Percentiles rank a stretch among this genome's conserved stretches.
Conservation (phyloP, 2,113 vertebrate genomes). For the Elachura formosa region DNA sequence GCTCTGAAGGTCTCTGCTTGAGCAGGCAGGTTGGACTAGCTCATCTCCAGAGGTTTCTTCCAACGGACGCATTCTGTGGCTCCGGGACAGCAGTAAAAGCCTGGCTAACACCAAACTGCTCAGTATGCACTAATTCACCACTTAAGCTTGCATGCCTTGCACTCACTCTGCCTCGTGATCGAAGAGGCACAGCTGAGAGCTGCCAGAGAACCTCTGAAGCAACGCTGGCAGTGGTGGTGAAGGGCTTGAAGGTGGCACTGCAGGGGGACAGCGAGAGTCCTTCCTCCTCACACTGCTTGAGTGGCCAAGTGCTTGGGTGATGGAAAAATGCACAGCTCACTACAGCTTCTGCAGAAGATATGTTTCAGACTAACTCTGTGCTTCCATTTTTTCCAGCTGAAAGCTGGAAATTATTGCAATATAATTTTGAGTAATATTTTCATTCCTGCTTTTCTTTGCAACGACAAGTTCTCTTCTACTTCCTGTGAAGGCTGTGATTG, state of each 20-base stretch:
- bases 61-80: neutral
- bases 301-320: neutral
- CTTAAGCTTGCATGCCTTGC: neutral
- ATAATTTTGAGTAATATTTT: neutral
- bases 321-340: neutral
- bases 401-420: neutral
- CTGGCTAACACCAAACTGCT: neutral
- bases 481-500: neutral
- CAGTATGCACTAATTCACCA: neutral
- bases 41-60: neutral
- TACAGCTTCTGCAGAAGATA: neutral
- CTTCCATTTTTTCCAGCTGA: neutral
- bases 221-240: fast-evolving
- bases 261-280: neutral
- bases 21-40: neutral
- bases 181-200: neutral
- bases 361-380: neutral
- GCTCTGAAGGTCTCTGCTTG: neutral
- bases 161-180: neutral
- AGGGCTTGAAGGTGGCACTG: neutral
- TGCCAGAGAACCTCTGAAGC: neutral
- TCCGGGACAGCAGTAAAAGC: neutral
- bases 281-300: neutral
- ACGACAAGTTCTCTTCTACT: neutral
- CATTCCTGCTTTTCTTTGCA: neutral